Evolutionary conservation across 2,113 vertebrate species (phyloP).

Genomic region (Oreochromis tanganicae): DNA sequence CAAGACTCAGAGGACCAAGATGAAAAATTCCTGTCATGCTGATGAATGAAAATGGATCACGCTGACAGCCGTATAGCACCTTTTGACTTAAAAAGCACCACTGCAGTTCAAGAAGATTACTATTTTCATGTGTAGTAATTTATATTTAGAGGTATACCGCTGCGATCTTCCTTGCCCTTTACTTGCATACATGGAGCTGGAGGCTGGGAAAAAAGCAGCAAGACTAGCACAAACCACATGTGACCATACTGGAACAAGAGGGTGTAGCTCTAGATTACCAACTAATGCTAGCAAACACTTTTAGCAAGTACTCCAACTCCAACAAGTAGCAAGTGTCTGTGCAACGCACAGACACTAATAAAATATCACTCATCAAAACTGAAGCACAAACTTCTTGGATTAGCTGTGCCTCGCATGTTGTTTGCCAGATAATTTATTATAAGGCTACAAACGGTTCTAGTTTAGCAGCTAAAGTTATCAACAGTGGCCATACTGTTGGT

Average conservation of each 20-base stretch:
- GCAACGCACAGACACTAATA: background rate
- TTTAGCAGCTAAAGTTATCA: background rate
- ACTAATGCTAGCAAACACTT: background rate
- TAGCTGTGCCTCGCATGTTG: background rate
- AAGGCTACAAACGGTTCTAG: background rate
- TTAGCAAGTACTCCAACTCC: background rate
- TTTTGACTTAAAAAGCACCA: background rate
- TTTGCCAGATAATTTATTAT: background rate
- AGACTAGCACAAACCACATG: background rate
- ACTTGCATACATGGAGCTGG: background rate
- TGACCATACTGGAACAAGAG: background rate
- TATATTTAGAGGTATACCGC: background rate
- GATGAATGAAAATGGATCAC: background rate
- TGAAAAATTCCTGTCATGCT: background rate
- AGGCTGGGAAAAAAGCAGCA: background rate
- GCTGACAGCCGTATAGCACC: background rate
- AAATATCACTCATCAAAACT: background rate
- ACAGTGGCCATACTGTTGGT: background rate
- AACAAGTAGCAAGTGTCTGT: too few species aligned
- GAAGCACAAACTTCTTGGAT: background rate
- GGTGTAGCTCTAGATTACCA: accelerated
- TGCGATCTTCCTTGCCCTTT: background rate
- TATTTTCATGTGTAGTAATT: too few species aligned
- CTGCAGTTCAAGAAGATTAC: background rate
- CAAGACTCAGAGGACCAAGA: background rate